Percentiles rank a stretch among this genome's conserved stretches.
These are phyloP conservation scores for Pecten maximus DNA, from an alignment of 2,888 invertebrate species.

Conservation along the genomic window DNA sequence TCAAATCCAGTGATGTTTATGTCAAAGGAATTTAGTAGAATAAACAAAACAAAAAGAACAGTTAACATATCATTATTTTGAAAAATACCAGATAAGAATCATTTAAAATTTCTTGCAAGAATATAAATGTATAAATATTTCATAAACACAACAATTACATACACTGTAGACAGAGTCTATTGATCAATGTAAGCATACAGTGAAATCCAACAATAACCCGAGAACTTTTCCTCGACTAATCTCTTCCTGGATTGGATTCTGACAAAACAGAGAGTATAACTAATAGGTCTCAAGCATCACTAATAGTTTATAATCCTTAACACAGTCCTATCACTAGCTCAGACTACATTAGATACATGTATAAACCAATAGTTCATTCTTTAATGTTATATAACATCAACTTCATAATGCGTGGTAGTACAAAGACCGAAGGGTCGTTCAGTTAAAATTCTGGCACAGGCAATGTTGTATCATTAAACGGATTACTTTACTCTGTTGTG, in stretches of 20 bases:
- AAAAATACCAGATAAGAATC: not conserved
- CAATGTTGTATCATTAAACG: too few species aligned
- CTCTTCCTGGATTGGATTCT: not conserved
- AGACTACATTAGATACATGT: too few species aligned
- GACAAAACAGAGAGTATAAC: not conserved
- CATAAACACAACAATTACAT: conserved; percentile 21
- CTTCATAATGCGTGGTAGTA: too few species aligned
- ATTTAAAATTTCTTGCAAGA: not conserved
- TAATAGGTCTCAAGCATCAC: not conserved
- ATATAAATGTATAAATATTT: not conserved
- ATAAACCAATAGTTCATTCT: too few species aligned
- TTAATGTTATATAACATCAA: too few species aligned
- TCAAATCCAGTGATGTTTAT: not conserved
- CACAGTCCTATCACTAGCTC: too few species aligned
- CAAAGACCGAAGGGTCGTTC: too few species aligned
- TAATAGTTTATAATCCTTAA: too few species aligned
- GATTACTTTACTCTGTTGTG: too few species aligned
- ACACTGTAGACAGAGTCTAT: not conserved
- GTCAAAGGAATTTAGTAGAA: not conserved
- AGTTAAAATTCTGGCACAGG: too few species aligned
- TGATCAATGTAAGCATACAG: too few species aligned
- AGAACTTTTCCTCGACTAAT: not conserved
- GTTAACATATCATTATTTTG: not conserved
- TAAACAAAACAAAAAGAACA: not conserved
- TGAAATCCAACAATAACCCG: too few species aligned